Evolutionary conservation across 1,140 invertebrate genomes (phyloP).

Genomic region (Trichonephila inaurata): DNA sequence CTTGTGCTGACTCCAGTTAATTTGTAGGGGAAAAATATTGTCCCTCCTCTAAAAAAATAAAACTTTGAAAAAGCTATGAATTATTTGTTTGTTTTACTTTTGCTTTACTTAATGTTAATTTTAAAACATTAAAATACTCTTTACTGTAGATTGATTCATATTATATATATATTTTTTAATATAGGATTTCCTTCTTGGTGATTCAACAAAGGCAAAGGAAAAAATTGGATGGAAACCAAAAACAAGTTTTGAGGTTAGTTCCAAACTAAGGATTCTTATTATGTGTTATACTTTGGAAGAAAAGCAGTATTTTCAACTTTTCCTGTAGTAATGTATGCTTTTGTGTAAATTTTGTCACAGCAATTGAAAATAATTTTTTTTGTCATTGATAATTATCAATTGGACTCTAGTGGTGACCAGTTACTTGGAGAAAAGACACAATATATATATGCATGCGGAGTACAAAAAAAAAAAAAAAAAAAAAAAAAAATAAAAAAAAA

Average conservation of each 20-base stretch:
- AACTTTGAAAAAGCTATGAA: too few relatives aligned
- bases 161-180: conserved; percentile 75
- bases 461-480: too few relatives aligned
- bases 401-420: neutral
- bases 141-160: neutral
- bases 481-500: too few relatives aligned
- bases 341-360: neutral
- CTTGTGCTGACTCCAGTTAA: too few relatives aligned
- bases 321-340: too few relatives aligned
- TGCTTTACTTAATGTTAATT: too few relatives aligned
- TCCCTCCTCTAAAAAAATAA: too few relatives aligned
- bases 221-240: conserved; percentile 94
- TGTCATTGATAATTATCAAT: neutral
- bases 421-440: neutral
- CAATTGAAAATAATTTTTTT: neutral
- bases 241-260: conserved; percentile 88
- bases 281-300: neutral
- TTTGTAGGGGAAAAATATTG: too few relatives aligned
- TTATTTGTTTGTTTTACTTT: too few relatives aligned
- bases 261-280: neutral
- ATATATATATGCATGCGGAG: too few relatives aligned
- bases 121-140: too few relatives aligned
- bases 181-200: conserved; percentile 93
- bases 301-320: neutral
- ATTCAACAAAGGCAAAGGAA: conserved; percentile 92